These are phyloP conservation scores for Ichneumon xanthorius DNA, from an alignment of 2,888 invertebrate species.

Conservation along the genomic window DNA sequence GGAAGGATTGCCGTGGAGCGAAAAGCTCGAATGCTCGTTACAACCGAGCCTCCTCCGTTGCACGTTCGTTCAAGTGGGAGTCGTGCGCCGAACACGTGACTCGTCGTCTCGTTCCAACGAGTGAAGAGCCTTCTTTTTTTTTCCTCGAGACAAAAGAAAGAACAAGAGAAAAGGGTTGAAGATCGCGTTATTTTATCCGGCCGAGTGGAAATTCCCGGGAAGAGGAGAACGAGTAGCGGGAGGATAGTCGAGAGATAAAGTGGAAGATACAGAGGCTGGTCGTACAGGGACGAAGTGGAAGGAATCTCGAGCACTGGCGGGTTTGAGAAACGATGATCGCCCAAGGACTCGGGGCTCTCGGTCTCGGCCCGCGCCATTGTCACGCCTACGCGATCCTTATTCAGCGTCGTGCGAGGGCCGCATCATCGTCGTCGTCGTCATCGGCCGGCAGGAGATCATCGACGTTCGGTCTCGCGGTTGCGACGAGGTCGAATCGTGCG, in stretches of 20 bases:
- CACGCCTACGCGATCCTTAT: slow-evolving; percentile 53
- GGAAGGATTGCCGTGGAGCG: neutral
- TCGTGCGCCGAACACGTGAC: slow-evolving; percentile 37
- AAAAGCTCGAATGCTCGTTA: slow-evolving; percentile 8
- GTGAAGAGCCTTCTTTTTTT: slow-evolving; percentile 1
- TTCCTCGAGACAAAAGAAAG: slow-evolving; percentile 8
- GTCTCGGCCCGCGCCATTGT: slow-evolving; percentile 57
- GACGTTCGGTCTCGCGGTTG: slow-evolving; percentile 56
- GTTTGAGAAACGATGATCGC: slow-evolving; percentile 67
- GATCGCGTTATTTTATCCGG: neutral
- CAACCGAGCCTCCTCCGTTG: neutral
- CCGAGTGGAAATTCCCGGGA: neutral
- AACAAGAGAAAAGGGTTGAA: slow-evolving; percentile 18
- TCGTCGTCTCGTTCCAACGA: slow-evolving; percentile 22
- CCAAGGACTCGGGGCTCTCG: slow-evolving; percentile 59
- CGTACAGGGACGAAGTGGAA: neutral
- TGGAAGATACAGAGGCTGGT: neutral
- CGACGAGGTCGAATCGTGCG: slow-evolving; percentile 53
- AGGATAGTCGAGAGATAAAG: neutral
- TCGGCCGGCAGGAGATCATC: slow-evolving; percentile 55
- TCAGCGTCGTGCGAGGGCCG: slow-evolving; percentile 29
- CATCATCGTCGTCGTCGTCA: slow-evolving; percentile 20
- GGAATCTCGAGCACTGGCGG: slow-evolving; percentile 48
- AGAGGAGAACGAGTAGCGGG: neutral
- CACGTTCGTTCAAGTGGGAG: neutral